These are phyloP conservation scores for Thunnus albacares DNA, from an alignment of 2,797 vertebrate species.

Conservation along the genomic window DNA sequence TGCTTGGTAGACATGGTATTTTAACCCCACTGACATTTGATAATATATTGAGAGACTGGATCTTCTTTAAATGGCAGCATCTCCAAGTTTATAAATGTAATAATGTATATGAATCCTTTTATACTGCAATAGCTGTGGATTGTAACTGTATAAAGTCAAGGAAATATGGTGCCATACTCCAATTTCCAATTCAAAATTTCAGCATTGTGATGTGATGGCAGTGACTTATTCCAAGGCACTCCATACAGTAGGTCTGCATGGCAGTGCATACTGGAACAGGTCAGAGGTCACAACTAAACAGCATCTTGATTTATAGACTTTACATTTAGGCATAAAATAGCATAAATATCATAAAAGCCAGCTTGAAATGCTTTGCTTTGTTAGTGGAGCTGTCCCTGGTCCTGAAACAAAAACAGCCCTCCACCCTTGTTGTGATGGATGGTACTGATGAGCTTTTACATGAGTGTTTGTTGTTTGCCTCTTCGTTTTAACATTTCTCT, in stretches of 20 bases:
- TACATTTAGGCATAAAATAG: too few species aligned
- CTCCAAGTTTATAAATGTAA: too few species aligned
- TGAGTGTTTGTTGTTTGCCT: not conserved
- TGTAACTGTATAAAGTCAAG: too few species aligned
- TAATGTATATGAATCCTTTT: too few species aligned
- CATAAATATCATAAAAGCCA: not conserved
- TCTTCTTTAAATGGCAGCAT: too few species aligned
- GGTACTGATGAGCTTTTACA: not conserved
- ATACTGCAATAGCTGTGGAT: not conserved
- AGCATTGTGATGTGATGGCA: not conserved
- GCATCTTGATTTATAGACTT: not conserved
- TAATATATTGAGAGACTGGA: not conserved
- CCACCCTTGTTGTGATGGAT: not conserved
- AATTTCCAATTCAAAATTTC: too few species aligned
- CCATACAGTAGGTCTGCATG: not conserved
- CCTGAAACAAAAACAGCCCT: slow-evolving; percentile 21
- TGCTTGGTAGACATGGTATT: not conserved
- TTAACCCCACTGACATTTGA: not conserved
- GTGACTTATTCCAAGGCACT: not conserved
- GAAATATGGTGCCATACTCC: too few species aligned
- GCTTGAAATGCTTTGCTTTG: not conserved
- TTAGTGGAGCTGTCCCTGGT: slow-evolving; percentile 42
- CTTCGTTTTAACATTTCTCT: not conserved
- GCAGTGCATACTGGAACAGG: not conserved
- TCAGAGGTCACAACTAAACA: not conserved